Conservation (phyloP, 2,113 vertebrate genomes). For the Gambusia holbrooki region DNA sequence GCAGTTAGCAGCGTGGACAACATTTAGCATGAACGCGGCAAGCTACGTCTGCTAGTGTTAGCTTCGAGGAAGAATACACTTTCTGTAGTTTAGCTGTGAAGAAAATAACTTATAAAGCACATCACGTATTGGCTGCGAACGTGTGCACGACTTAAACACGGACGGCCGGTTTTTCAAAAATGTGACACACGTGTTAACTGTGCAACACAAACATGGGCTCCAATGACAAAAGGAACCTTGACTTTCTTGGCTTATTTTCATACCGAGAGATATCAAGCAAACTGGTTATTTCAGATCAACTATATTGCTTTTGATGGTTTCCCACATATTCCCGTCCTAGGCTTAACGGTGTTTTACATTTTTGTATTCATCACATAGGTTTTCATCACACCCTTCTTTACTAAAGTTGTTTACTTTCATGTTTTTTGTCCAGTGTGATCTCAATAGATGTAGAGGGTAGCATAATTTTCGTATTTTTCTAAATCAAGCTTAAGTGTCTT, state of each 20-base stretch:
- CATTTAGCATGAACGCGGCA: slow-evolving; percentile 15
- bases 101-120: neutral
- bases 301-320: neutral
- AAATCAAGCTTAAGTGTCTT: no score
- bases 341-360: neutral
- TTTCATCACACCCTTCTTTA: neutral
- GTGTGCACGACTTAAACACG: accelerated
- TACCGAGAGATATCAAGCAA: neutral
- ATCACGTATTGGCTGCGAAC: neutral
- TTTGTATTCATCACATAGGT: no score
- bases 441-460: neutral
- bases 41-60: slow-evolving; percentile 19
- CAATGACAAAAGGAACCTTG: slow-evolving; percentile 13
- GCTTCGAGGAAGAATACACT: neutral
- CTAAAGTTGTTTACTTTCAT: neutral
- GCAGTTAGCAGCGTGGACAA: neutral
- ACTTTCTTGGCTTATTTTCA: neutral
- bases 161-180: neutral
- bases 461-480: no score
- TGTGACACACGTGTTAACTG: no score
- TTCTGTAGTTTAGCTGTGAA: neutral
- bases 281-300: neutral
- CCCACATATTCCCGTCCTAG: neutral
- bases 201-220: neutral
- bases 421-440: neutral